Evolutionary conservation across 1,140 invertebrate genomes (phyloP), one percentile per base, ranked within the genome.

Genomic region (Anoplophora glabripennis): DNA sequence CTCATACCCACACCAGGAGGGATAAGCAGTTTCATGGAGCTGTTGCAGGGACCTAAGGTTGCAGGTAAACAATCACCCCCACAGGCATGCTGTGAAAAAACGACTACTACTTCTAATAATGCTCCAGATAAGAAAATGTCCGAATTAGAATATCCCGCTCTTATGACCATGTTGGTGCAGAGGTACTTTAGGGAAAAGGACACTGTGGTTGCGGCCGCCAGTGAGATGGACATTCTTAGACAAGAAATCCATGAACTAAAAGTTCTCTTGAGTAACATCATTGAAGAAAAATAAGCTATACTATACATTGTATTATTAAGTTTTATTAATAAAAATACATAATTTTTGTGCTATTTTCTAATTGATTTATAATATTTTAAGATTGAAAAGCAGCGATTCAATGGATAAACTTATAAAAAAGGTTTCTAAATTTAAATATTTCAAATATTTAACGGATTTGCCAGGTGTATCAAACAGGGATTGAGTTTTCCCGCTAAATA

Each of bases 141-240:
- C 52, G 37, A 52, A 18, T 49, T 62, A 14, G 74, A 78, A 21
- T 83, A 78, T 63, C 72, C 75, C 0, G 68, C 77, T n/a, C 52
- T 83, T 5, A 83, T 83, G 79, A 71, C 77, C 0, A 73, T 77
- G 36, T 58, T 83, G 18, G 75, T 81, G 3, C 80, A 82, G 66
- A 67, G 81, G 55, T 83, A 82, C 62, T 82, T 83, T 58, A 72
- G 79, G 15, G 73, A 77, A 14, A 80, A 77, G 38, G 75, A 76
- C 12, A 63, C 68, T 15, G 48, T 53, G 0, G 44, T 54, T 3
- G 66, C 64, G 21, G 47, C 65, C 8, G 61, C 59, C 11, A 70
- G 58, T 46, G 74, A 75, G n/a, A 37, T 75, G 18, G 74, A 75
- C 37, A 8, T 64, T 11, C 34, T 75, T 4, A 66, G 67, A 57